phyloP scores from a whole-genome alignment of 2,888 invertebrate genomes.

The Anagyrus pseudococci region DNA sequence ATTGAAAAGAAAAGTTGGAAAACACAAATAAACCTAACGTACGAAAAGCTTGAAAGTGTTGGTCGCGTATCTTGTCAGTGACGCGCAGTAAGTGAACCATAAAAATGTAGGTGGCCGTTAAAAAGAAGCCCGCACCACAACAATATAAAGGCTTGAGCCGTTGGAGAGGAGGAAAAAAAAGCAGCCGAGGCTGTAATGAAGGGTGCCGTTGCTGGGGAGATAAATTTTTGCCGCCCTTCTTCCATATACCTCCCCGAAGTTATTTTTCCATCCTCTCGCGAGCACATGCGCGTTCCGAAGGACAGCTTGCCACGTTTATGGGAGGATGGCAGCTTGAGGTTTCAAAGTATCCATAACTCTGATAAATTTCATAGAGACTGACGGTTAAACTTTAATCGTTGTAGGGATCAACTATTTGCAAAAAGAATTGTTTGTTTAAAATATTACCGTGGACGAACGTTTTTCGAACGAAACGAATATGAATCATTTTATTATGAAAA shows the following conservation, averaged over 20 bases:
- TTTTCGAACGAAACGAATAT: neutral
- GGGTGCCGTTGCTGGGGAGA: neutral
- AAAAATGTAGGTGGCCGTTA: slow-evolving; percentile 5
- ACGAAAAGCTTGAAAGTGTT: neutral
- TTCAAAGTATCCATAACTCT: neutral
- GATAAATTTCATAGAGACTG: neutral
- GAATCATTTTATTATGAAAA: neutral
- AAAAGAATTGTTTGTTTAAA: neutral
- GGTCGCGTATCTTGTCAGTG: neutral
- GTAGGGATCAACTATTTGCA: neutral
- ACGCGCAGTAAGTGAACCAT: slow-evolving; percentile 12
- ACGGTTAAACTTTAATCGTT: neutral
- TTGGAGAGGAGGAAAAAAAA: neutral
- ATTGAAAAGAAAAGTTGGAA: neutral
- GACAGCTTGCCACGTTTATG: neutral
- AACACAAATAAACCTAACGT: neutral
- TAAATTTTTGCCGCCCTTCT: neutral
- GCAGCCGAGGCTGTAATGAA: neutral
- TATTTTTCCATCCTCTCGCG: neutral
- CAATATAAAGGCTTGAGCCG: neutral
- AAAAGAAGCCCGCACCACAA: neutral
- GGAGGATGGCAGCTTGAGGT: neutral
- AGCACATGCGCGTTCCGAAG: neutral
- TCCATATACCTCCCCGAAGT: neutral
- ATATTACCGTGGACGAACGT: neutral